Percentiles rank a stretch among this genome's conserved stretches.
Evolutionary conservation across 92 coral and sea anemone genomes (phyloP).

Genomic region (Heteractis magnifica): DNA sequence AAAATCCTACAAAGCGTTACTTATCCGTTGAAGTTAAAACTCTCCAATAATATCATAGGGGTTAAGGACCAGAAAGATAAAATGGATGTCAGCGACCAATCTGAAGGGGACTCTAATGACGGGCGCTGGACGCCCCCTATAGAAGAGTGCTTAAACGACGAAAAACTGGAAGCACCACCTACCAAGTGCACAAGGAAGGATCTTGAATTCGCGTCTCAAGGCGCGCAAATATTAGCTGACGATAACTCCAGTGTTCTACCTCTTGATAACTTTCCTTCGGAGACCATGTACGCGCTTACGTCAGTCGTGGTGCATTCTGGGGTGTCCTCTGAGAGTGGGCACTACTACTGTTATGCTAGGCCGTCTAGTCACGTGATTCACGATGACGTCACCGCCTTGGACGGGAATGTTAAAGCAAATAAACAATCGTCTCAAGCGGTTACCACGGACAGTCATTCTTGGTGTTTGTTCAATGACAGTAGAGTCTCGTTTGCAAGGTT

Average conservation of each 20-base stretch:
- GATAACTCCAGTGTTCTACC: slow-evolving; percentile 9
- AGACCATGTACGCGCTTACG: slow-evolving; percentile 67
- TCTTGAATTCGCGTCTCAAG: slow-evolving; percentile 15
- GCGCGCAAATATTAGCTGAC: background rate
- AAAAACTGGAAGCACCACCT: slow-evolving; percentile 31
- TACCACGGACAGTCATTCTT: slow-evolving; percentile 31
- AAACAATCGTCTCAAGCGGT: background rate
- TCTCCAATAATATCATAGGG: slow-evolving; percentile 45
- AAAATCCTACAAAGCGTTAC: slow-evolving; percentile 84
- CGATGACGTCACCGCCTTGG: slow-evolving; percentile 3
- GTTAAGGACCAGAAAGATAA: slow-evolving; percentile 7
- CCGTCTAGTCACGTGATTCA: slow-evolving; percentile 35
- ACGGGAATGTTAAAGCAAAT: background rate
- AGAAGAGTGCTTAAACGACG: slow-evolving; percentile 1
- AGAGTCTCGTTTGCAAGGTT: slow-evolving; percentile 70
- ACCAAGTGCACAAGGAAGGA: slow-evolving; percentile 40
- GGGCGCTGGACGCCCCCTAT: background rate
- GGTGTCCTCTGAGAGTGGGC: slow-evolving; percentile 96
- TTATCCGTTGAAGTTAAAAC: slow-evolving; percentile 65
- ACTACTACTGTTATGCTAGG: slow-evolving; percentile 91
- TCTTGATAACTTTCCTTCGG: slow-evolving; percentile 44
- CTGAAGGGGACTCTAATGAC: background rate
- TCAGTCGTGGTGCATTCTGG: slow-evolving; percentile 97
- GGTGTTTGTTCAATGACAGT: slow-evolving; percentile 85
- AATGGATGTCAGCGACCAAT: background rate